Percentiles rank a stretch among this genome's conserved stretches.
Conservation (phyloP, 2,888 invertebrate genomes). For the Limnephilus auricula region DNA sequence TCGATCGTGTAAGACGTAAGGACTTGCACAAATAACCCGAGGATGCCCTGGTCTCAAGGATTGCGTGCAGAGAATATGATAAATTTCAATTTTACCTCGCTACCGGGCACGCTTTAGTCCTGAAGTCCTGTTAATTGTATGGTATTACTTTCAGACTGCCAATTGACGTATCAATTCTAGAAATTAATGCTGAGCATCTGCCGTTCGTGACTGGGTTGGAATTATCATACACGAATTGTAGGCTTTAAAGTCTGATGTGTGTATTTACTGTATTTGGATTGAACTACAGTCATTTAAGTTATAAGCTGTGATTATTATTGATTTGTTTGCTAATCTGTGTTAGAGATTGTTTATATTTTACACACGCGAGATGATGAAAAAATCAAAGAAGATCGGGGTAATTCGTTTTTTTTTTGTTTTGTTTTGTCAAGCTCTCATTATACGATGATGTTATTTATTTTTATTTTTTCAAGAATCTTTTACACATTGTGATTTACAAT, state of each 20-base stretch:
- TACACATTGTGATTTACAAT: no score
- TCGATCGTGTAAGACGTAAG: constrained; percentile 33
- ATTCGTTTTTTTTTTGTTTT: no score
- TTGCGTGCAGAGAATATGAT: constrained; percentile 29
- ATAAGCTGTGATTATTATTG: constrained; percentile 12
- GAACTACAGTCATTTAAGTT: constrained; percentile 21
- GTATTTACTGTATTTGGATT: not conserved
- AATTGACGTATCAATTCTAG: constrained; percentile 48
- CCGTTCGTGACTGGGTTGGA: constrained; percentile 39
- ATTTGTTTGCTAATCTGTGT: not conserved
- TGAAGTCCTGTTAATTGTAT: constrained; percentile 17
- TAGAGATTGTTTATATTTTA: not conserved
- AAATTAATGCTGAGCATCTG: constrained; percentile 32
- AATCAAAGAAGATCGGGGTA: not conserved
- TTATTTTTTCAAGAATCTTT: no score
- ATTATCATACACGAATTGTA: constrained; percentile 12
- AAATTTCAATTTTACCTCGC: constrained; percentile 18
- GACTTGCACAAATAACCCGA: constrained; percentile 3
- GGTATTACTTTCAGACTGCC: constrained; percentile 11
- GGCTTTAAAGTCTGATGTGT: not conserved
- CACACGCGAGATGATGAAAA: not conserved
- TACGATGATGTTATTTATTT: no score
- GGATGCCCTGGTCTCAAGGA: not conserved
- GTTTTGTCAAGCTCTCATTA: no score
- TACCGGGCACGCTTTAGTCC: constrained; percentile 27